Percentiles rank a stretch among this genome's conserved stretches.
These are phyloP conservation scores for Acanthosoma haemorrhoidale DNA, from an alignment of 2,888 invertebrate genomes.

Conservation along the genomic window DNA sequence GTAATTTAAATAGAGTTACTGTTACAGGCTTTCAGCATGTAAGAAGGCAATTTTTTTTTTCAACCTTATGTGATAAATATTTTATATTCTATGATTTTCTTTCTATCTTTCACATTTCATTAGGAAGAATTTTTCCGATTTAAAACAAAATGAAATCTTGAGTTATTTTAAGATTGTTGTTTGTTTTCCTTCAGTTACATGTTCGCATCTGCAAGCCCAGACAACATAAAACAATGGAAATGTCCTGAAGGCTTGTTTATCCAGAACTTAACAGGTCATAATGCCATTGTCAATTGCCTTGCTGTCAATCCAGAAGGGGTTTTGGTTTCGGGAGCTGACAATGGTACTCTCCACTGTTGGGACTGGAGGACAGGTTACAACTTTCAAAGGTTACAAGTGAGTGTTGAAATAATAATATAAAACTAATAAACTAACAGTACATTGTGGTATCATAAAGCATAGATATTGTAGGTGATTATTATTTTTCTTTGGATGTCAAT, in stretches of 20 bases:
- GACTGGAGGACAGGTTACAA: constrained; percentile 99
- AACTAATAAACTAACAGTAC: no score
- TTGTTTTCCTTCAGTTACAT: constrained; percentile 58
- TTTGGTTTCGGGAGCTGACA: constrained; percentile 95
- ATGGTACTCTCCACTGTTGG: constrained; percentile 96
- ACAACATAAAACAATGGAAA: constrained; percentile 99
- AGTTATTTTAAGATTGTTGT: not conserved
- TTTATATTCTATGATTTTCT: not conserved
- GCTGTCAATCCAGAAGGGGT: constrained; percentile 93
- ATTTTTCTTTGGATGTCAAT: no score
- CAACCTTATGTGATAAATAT: not conserved
- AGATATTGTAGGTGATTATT: no score
- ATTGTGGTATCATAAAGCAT: no score
- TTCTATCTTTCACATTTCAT: not conserved
- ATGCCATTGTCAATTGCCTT: constrained; percentile 94
- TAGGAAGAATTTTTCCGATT: not conserved
- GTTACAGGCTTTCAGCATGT: no score
- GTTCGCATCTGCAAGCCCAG: constrained; percentile 96
- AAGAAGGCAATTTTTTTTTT: no score
- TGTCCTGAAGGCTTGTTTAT: constrained; percentile 96
- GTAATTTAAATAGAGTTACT: no score
- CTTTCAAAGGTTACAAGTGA: constrained; percentile 82
- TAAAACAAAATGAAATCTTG: not conserved
- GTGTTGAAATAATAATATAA: not conserved
- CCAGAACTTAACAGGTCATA: constrained; percentile 94